A percentile compares a stretch with the other conserved stretches of the same genome.
phyloP scores from a whole-genome alignment of 2,113 vertebrate species.

The Lasiurus cinereus region DNA sequence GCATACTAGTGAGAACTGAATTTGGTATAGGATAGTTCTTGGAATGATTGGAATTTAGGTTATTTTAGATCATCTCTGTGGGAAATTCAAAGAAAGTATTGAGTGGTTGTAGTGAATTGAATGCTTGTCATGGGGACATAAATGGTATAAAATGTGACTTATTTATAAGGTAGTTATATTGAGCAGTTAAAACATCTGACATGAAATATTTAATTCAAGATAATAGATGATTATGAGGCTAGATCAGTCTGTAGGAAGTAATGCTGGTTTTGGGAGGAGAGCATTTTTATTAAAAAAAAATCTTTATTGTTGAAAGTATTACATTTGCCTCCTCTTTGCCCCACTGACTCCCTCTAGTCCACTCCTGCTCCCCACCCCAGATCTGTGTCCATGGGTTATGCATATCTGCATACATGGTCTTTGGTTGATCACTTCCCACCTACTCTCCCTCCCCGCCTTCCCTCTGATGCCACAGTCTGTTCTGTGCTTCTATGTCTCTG shows the following conservation, averaged over 20 bases:
- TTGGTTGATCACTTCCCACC: no score
- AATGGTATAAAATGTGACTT: constrained; percentile 35
- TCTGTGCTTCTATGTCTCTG: no score
- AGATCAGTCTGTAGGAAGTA: background rate
- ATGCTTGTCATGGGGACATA: constrained; percentile 43
- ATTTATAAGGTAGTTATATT: constrained; percentile 50
- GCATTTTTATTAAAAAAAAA: background rate
- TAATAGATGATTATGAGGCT: constrained; percentile 34
- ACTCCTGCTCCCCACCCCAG: no score
- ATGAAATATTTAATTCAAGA: constrained; percentile 16
- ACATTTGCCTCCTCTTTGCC: no score
- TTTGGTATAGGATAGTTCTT: constrained; percentile 62
- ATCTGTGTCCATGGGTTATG: no score
- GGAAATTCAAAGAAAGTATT: constrained; percentile 66
- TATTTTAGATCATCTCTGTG: constrained; percentile 63
- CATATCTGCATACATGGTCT: no score
- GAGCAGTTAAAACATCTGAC: background rate
- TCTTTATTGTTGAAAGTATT: no score
- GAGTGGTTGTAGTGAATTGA: constrained; percentile 61
- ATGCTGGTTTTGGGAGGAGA: constrained; percentile 32
- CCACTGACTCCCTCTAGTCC: no score
- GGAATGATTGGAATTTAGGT: constrained; percentile 63
- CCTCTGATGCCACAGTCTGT: no score
- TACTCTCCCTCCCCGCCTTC: no score
- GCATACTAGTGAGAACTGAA: constrained; percentile 32